Base-by-base conservation (phyloP, 2,888 invertebrate species). In the Eupithecia exiguata region DNA sequence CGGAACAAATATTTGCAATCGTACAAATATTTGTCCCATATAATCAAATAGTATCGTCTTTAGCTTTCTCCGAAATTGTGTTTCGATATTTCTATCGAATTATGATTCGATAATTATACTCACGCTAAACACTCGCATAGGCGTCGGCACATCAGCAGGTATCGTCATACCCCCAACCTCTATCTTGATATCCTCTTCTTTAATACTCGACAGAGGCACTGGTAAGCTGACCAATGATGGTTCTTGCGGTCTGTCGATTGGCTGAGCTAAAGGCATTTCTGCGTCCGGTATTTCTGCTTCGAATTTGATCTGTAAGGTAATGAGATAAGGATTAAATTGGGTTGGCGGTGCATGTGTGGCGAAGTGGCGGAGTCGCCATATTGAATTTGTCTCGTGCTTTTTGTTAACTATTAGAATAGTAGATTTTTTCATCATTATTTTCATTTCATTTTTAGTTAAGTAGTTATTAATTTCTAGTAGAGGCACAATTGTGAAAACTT, bases 161-260 rank as follows among this genome's bases (percentile, higher is more conserved):
- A 75, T 53, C 9, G 87, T 82, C 0, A 90, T 87, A 70, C 72
- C 61, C 9, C 68, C 68, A 1, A 91, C 85, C 58, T 94, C 92
- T 0, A 90, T 77, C 74, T 92, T 93, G 35, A 87, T 78, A 9
- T 93, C 92, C 67, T 94, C 94, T 74, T 94, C 94, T 74, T 94
- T 94, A 58, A 94, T 93, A 63, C 83, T 90, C 12, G 92, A 84
- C n/a, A 94, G 74, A 0, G 94, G 93, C 1, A 94, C 89, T 0
- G 94, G 94, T 16, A 94, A 77, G n/a, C 84, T 84, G 2, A 82
- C 85, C 12, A 83, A 30, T 5, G 80, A 71, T 5, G 81, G 75
- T 14, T 83, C 84, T 5, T 77, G 72, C 5, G 86, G 82, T 10
- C 68, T 68, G 16, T 68, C 65, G 30, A 65, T 21, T 12, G 84